Conservation (phyloP, 2,888 invertebrate genomes). For the Rhamphomyia laevipes region DNA sequence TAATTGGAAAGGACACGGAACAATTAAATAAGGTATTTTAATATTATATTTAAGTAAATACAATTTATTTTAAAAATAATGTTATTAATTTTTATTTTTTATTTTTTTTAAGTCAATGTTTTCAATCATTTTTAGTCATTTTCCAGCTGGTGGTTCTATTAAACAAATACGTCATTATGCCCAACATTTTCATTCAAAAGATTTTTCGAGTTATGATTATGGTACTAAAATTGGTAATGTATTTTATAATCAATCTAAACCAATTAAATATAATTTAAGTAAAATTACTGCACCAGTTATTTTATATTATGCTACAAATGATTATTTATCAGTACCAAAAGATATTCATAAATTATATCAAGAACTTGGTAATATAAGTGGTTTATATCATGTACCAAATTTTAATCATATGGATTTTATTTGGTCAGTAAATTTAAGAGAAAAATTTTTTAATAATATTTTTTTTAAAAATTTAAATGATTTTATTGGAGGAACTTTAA, state of each 20-base stretch:
- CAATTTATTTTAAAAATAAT: not conserved
- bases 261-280: conserved; percentile 36
- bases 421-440: conserved; percentile 1
- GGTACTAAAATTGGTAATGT: conserved; percentile 32
- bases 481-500: not conserved
- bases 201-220: conserved; percentile 38
- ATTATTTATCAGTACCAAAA: conserved; percentile 40
- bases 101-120: conserved; percentile 41
- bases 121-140: conserved; percentile 45
- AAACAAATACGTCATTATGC: conserved; percentile 41
- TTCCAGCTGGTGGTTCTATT: conserved; percentile 43
- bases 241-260: conserved; percentile 35
- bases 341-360: conserved; percentile 5
- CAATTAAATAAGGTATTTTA: conserved; percentile 30
- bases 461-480: not conserved
- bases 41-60: not conserved
- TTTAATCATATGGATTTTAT: conserved; percentile 11
- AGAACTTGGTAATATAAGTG: not conserved
- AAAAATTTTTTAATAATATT: conserved; percentile 5
- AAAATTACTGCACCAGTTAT: conserved; percentile 36
- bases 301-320: conserved; percentile 39
- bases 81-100: not conserved
- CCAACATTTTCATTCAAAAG: conserved; percentile 30
- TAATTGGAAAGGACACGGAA: conserved; percentile 32
- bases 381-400: not conserved